These are phyloP conservation scores for Hypomecis punctinalis DNA, from an alignment of 2,888 invertebrate species.

Conservation along the genomic window DNA sequence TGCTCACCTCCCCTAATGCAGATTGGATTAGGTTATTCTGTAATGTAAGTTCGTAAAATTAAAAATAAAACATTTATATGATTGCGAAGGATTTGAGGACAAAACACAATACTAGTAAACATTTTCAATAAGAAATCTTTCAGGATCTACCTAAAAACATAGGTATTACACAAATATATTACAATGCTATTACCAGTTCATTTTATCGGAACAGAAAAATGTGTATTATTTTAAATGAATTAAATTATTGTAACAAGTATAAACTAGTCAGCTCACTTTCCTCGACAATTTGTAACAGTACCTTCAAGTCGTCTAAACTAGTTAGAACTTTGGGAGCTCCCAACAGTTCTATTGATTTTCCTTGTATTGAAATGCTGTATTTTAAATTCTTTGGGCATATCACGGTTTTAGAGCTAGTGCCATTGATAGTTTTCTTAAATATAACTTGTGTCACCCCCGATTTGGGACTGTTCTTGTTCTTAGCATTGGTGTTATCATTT, in stretches of 20 bases:
- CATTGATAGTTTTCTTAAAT: slow-evolving; percentile 70
- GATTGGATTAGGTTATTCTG: too few relatives aligned
- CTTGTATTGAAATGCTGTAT: slow-evolving; percentile 73
- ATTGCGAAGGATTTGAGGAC: neutral
- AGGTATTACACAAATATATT: slow-evolving; percentile 5
- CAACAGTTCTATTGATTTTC: slow-evolving; percentile 73
- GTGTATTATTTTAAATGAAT: slow-evolving; percentile 38
- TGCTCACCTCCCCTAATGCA: neutral
- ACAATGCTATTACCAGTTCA: slow-evolving; percentile 38
- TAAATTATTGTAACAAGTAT: slow-evolving; percentile 70
- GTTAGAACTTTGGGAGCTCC: slow-evolving; percentile 80
- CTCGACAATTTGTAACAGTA: slow-evolving; percentile 80
- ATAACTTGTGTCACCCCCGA: slow-evolving; percentile 66
- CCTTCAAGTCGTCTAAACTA: slow-evolving; percentile 76
- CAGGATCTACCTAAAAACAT: slow-evolving; percentile 3
- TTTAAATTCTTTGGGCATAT: slow-evolving; percentile 77
- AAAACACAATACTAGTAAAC: neutral
- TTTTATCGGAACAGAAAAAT: slow-evolving; percentile 45
- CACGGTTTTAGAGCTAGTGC: slow-evolving; percentile 69
- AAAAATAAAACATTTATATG: neutral
- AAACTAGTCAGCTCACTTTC: slow-evolving; percentile 74
- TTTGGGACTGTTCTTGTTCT: slow-evolving; percentile 41
- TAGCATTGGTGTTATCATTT: slow-evolving; percentile 44
- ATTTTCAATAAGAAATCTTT: neutral
- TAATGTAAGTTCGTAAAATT: too few relatives aligned